These are phyloP conservation scores for Crenuchus spilurus DNA, from an alignment of 2,797 vertebrate genomes.

Conservation along the genomic window DNA sequence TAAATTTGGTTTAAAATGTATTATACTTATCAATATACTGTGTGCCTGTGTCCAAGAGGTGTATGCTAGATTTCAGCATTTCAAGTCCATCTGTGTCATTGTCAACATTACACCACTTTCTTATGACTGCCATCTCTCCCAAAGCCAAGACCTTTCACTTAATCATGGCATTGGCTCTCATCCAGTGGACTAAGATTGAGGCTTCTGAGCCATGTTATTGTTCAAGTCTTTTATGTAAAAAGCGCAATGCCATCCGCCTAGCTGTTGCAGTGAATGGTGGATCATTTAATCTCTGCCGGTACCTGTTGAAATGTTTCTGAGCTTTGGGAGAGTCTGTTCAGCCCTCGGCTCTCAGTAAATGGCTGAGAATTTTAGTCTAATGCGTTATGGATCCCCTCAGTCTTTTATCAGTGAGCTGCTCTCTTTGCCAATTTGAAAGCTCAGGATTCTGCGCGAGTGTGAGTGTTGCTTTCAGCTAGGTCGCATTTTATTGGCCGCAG, in stretches of 20 bases:
- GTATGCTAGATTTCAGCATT: not conserved
- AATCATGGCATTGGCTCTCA: not conserved
- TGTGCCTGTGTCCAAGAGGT: too few species aligned
- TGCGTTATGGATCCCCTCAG: constrained; percentile 32
- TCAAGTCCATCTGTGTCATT: not conserved
- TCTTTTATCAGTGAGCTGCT: constrained; percentile 38
- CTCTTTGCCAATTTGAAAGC: constrained; percentile 44
- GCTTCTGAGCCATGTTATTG: not conserved
- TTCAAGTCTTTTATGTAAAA: not conserved
- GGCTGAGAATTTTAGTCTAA: constrained; percentile 28
- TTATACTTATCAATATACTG: too few species aligned
- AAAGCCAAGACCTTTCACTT: not conserved
- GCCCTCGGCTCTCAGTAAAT: constrained; percentile 20
- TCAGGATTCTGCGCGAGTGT: constrained; percentile 17
- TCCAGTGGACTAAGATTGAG: not conserved
- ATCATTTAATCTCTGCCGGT: constrained; percentile 27
- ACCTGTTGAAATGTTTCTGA: constrained; percentile 39
- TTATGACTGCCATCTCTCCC: not conserved
- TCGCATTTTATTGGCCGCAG: constrained; percentile 36
- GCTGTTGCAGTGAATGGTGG: constrained; percentile 3
- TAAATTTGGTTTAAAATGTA: too few species aligned
- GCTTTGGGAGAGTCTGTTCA: constrained; percentile 21
- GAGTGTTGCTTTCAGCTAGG: constrained; percentile 35
- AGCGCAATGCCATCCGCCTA: not conserved
- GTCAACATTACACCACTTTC: not conserved